Percentiles rank a stretch among this genome's conserved stretches.
phyloP scores from a whole-genome alignment of 2,797 vertebrate species.

The Clarias laeviceps region DNA sequence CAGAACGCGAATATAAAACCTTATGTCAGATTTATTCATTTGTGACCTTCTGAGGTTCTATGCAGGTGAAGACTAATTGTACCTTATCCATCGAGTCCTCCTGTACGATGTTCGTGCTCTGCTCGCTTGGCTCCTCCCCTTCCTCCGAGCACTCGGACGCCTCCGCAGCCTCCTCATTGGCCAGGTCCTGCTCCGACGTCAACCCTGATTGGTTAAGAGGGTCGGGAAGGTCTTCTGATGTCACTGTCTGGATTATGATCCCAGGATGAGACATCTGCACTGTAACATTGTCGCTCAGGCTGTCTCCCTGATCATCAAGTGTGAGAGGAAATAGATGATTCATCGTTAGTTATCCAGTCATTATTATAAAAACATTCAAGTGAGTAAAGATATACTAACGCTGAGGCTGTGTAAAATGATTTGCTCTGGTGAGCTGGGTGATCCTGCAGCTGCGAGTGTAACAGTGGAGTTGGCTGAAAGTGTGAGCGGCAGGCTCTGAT shows the following conservation, averaged over 20 bases:
- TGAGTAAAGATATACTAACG: constrained; percentile 71
- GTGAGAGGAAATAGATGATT: neutral
- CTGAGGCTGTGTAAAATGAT: constrained; percentile 95
- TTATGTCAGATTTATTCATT: neutral
- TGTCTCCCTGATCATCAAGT: constrained; percentile 79
- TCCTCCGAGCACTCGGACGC: constrained; percentile 64
- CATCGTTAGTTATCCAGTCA: too few species aligned
- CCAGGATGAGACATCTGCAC: constrained; percentile 88
- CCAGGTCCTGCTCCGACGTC: constrained; percentile 72
- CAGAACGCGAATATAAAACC: neutral
- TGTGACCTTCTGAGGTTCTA: too few species aligned
- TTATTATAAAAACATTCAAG: neutral
- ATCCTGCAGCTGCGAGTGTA: constrained; percentile 85
- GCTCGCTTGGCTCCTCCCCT: constrained; percentile 69
- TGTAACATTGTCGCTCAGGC: constrained; percentile 84
- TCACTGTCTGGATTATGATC: constrained; percentile 93
- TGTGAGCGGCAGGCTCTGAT: constrained; percentile 88
- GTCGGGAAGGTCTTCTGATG: constrained; percentile 85
- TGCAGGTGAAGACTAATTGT: neutral
- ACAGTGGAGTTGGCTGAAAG: constrained; percentile 85
- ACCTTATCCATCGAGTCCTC: constrained; percentile 71
- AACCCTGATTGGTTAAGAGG: constrained; percentile 84
- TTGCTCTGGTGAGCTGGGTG: constrained; percentile 93
- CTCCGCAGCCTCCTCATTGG: constrained; percentile 74
- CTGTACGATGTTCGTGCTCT: constrained; percentile 62